Evolutionary conservation across 2,113 vertebrate genomes (phyloP), one percentile per base, ranked within the genome.

Genomic region (Osmerus mordax): DNA sequence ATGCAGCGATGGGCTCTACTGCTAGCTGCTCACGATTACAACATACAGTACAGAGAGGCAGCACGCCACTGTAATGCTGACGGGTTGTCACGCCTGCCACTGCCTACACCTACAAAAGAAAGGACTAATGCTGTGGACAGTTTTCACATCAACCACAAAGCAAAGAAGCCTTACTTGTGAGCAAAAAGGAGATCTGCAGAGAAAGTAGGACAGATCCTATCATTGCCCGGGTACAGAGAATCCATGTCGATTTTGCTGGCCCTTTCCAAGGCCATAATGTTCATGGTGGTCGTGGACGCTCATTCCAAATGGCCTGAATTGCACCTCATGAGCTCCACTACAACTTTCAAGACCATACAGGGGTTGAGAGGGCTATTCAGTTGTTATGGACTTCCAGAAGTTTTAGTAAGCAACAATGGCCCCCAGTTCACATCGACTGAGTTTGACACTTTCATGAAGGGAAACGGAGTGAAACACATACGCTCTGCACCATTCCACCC

Each of bases 21-120:
- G 56, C 80, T 83, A 76, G 80, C 74, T 75, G 67, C 71, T 70
- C 36, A 81, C 67, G 25, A 12, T 66, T 77, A 77, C 18, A 47
- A 66, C 82, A 84, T 83, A 70, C 78, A 83, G 65, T 69, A 74
- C 52, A 84, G 47, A 66, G 83, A 74, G 36, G 74, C 19, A 3
- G 69, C 67, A 16, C 28, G 51, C 18, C 68, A 76, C 29, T 32
- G 21, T 3, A 81, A 68, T 70, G 79, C 79, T 73, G 81, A 84
- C 75, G 69, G 53, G 3, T 83, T 79, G 18, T 77, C 70, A 78
- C 72, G 68, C 84, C 76, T 78, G 73, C 41, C 2, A 78, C 81
- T 85, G 62, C 58, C 53, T 36, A 36, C 32, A 36, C 32, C 32
- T 36, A 36, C 32, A 36, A 36, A 36, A 36, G 32, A 36, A 6